phyloP scores from a whole-genome alignment of 2,113 vertebrate genomes.

The Saimiri boliviensis region DNA sequence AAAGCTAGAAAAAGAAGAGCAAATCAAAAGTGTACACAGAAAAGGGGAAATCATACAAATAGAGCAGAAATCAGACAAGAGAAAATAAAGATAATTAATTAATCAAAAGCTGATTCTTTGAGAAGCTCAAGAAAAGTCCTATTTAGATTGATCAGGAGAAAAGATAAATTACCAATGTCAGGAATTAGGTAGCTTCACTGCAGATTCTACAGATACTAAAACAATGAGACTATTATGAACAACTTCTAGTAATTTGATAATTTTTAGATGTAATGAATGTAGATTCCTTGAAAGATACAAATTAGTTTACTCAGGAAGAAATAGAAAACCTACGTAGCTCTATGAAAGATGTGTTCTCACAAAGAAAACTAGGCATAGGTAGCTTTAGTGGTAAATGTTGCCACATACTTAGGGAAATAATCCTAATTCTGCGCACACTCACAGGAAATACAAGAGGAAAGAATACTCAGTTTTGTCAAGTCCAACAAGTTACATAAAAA shows the following conservation, averaged over 20 bases:
- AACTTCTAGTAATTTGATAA: not conserved
- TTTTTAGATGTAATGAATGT: too few species aligned
- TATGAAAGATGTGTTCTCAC: not conserved
- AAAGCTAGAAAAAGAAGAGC: not conserved
- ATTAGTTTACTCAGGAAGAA: not conserved
- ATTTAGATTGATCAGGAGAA: not conserved
- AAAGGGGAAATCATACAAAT: not conserved
- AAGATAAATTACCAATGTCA: not conserved
- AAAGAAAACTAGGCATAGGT: not conserved
- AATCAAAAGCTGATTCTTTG: not conserved
- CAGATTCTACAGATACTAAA: too few species aligned
- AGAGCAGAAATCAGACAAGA: not conserved
- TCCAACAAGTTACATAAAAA: not conserved
- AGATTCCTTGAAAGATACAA: not conserved
- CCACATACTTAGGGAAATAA: not conserved
- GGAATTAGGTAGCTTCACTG: not conserved
- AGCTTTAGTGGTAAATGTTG: not conserved
- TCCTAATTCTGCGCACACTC: not conserved
- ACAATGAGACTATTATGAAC: not conserved
- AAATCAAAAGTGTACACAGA: conserved; percentile 11
- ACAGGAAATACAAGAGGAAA: not conserved
- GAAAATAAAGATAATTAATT: not conserved
- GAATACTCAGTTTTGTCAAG: not conserved
- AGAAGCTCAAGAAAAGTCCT: not conserved
- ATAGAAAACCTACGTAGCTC: not conserved